Percentiles rank a stretch among this genome's conserved stretches.
These are phyloP conservation scores for Nebria ingens DNA, from an alignment of 1,140 invertebrate genomes.

Conservation along the genomic window DNA sequence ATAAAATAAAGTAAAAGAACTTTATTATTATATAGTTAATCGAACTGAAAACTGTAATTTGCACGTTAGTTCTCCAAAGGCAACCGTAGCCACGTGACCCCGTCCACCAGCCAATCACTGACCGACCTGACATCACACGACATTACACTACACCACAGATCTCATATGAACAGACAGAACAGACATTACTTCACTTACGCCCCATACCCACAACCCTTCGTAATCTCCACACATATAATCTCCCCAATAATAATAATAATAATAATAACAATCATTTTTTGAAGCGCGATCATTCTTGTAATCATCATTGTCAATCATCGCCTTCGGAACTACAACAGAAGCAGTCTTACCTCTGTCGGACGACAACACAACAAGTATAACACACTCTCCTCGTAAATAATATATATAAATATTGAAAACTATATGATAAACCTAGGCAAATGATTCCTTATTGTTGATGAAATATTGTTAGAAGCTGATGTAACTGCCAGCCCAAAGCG, in stretches of 20 bases:
- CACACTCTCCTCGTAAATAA: constrained; percentile 13
- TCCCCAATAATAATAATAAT: background rate
- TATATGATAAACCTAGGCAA: constrained; percentile 15
- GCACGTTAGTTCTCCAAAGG: background rate
- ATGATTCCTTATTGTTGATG: constrained; percentile 14
- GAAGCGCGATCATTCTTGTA: too few relatives aligned
- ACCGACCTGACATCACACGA: background rate
- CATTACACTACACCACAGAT: background rate
- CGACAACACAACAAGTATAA: background rate
- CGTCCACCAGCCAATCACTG: constrained; percentile 3
- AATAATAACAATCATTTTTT: too few relatives aligned
- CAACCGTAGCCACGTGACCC: constrained; percentile 3
- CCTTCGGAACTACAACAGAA: too few relatives aligned
- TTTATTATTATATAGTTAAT: constrained; percentile 7
- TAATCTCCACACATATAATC: background rate
- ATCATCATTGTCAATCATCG: too few relatives aligned
- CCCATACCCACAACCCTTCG: background rate
- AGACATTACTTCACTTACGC: background rate
- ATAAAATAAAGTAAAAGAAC: background rate
- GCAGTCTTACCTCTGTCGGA: background rate
- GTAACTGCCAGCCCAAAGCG: constrained; percentile 1
- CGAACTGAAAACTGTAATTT: background rate
- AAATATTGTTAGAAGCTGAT: constrained; percentile 13
- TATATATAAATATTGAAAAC: constrained; percentile 16
- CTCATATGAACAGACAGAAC: background rate